Evolutionary conservation across 2,113 vertebrate species (phyloP), one percentile per base, ranked within the genome.

Genomic region (Polypterus senegalus): DNA sequence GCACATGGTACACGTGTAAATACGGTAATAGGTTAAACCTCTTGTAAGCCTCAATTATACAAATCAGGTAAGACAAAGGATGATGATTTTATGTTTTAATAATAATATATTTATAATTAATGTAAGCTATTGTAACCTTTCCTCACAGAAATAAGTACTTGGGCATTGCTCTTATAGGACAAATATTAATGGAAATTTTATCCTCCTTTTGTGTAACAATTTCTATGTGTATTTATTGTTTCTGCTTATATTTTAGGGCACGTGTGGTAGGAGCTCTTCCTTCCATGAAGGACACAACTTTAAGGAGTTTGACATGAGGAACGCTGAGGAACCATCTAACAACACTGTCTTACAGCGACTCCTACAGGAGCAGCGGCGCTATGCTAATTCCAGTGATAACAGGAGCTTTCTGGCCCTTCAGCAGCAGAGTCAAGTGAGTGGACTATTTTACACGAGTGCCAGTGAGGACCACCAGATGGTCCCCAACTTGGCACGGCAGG

Each of bases 311-410:
- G 89, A 91, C 77, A 98, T 98, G 96, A 97, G 96, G 87, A 86
- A 89, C 62, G 86, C 92, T 71, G 96, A 98, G 72, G 94, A 98
- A 56, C 68, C 79, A 0, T 75, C 92, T 75, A 84, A 84, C 84
- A 75, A 89, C 86, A 79, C 81, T 0, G 95, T 99, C 67, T 84
- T 99, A 71, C 96, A 99, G 76, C 91, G 96, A 66, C 88, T 99
- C 79, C 84, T 99, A 72, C 96, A 99, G 84, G 96, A 99, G 83
- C 94, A 99, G 80, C 94, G 98, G 79, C 88, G 92, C 76, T 92
- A 90, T 86, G 89, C 89, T 68, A 89, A 88, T 76, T 83, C 87
- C 64, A 88, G 74, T 76, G 91, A 92, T 67, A 84, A 86, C 75
- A 88, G 94, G 45, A 97, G 88, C 78, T 91, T 95, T 45, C 89